Evolutionary conservation across 1,140 invertebrate species (phyloP), one percentile per base, ranked within the genome.

Genomic region (Ganaspis sp.): DNA sequence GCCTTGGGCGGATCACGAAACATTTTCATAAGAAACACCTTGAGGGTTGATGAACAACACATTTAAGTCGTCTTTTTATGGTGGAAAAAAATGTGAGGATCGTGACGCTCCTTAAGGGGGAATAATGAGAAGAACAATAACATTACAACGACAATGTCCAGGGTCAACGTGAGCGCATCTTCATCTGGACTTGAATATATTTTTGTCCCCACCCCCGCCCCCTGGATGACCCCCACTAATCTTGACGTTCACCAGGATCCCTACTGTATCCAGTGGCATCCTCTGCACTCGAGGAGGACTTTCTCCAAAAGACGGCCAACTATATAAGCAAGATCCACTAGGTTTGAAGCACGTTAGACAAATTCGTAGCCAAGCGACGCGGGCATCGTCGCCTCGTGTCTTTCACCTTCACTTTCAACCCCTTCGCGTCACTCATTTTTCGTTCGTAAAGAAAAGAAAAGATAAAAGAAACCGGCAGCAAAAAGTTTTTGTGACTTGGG

Each of bases 221-320:
- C 42, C 72, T 42, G 12, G 70, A 34, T 34, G n/a, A 34, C 19
- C 75, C 73, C 70, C 78, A 42, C 76, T 76, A 42, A 74, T 76
- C 70, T 81, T 70, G 79, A 86, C 84, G 81, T 87, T 83, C 82
- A 80, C 81, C 81, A 78, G 81, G 82, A 83, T 82, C 79, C 81
- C 77, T 79, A 81, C 74, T 81, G 73, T 79, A 45, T 76, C 75
- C 76, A 72, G 81, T 82, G 73, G 85, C 87, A 90, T 89, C 89
- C 87, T 89, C 77, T 86, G 83, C 78, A 84, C 73, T 82, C 76
- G 72, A 82, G 81, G 79, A 87, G 83, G 87, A 91, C 90, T 91
- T 91, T 91, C 90, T 91, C 90, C 89, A 81, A 91, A 91, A 91
- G 89, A 90, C 88, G 74, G 83, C 82, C 85, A 90, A 88, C 87